These are phyloP conservation scores for Centroberyx gerrardi DNA, from an alignment of 2,797 vertebrate genomes.

Conservation along the genomic window DNA sequence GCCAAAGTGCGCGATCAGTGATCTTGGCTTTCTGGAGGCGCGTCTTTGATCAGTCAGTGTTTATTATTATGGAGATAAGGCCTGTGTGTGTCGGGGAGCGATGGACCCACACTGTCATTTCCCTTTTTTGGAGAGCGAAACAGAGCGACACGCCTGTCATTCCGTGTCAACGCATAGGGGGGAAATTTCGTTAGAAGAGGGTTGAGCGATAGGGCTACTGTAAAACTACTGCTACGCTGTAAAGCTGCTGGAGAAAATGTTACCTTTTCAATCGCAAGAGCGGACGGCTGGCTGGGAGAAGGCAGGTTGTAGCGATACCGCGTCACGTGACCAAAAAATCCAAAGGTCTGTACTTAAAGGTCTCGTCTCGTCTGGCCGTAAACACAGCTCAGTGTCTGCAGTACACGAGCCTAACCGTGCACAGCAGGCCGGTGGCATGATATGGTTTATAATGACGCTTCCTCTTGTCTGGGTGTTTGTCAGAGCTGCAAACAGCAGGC, in stretches of 20 bases:
- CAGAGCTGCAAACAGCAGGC: constrained; percentile 16
- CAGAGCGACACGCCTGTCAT: constrained; percentile 35
- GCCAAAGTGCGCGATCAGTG: constrained; percentile 16
- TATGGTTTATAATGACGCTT: constrained; percentile 37
- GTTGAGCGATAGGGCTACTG: constrained; percentile 8
- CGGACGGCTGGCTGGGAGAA: constrained; percentile 59
- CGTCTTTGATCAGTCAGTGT: background rate
- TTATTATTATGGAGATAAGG: constrained; percentile 44
- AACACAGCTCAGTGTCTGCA: constrained; percentile 62
- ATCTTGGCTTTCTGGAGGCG: background rate
- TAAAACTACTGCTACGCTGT: constrained; percentile 27
- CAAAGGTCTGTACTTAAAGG: constrained; percentile 81
- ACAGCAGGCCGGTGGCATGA: constrained; percentile 35
- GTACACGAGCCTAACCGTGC: constrained; percentile 49
- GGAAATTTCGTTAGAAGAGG: background rate
- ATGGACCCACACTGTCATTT: constrained; percentile 20
- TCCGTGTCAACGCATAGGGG: constrained; percentile 23
- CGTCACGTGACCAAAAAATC: constrained; percentile 79
- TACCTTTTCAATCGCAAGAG: constrained; percentile 75
- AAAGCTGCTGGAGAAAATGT: constrained; percentile 44
- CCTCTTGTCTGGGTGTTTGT: constrained; percentile 20
- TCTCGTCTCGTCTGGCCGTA: constrained; percentile 75
- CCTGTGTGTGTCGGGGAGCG: constrained; percentile 30
- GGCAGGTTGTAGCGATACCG: constrained; percentile 64
- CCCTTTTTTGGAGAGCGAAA: constrained; percentile 31